Evolutionary conservation across 2,113 vertebrate species (phyloP), one percentile per base, ranked within the genome.

Genomic region (Plecotus auritus): DNA sequence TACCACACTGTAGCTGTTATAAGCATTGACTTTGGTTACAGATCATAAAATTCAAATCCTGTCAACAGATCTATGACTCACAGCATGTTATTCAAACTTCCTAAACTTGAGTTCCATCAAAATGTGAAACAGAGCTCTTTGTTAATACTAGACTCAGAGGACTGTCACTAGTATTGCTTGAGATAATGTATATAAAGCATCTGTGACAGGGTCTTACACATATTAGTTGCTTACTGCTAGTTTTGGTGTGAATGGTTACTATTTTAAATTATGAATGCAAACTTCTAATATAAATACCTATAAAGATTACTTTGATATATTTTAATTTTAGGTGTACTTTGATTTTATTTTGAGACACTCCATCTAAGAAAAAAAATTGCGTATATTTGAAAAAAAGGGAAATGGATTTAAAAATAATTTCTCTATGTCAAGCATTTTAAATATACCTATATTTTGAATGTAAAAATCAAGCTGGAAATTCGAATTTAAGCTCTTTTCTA

Each of bases 201-300:
- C 69, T 51, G 32, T n/a, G 4, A 32, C 11, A 64, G 2, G 47
- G 26, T 7, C 28, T 49, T 80, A 81, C 1, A 30, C 1, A 61
- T 61, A 51, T n/a, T 76, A 80, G 30, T 16, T 73, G 30, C 26
- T 82, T 22, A 93, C 12, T 78, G 66, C 66, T 35, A 77, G 22
- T 83, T 51, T 16, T 35, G 47, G 16, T 78, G 4, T 72, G 82
- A 77, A 42, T 59, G 8, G 12, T 72, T 66, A 40, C 11, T 54
- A 69, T 85, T 85, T 92, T 59, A 81, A 92, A 73, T 74, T 82
- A 67, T 90, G 42, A 81, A 81, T 47, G 18, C 37, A 91, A 93
- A 74, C 1, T 4, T 88, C 12, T 87, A 54, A 51, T 26, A 73
- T 78, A 90, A 67, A 73, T 54, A n/a, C 7, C 1, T 74, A 56